These are phyloP conservation scores for Conopomorpha cramerella DNA, from an alignment of 1,140 invertebrate species.

Conservation along the genomic window DNA sequence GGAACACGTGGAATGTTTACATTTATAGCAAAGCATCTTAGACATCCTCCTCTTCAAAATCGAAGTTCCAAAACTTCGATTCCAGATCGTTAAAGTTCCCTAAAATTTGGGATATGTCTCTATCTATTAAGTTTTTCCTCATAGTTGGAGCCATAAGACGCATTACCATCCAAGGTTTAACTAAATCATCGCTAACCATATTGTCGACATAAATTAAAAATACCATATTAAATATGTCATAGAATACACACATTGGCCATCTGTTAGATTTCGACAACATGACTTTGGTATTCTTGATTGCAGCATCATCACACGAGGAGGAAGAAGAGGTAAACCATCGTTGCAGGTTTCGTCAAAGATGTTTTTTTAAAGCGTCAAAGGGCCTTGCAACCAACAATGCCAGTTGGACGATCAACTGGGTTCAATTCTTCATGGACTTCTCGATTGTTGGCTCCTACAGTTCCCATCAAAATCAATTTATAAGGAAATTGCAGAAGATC, in stretches of 20 bases:
- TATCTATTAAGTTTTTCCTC: too few species aligned
- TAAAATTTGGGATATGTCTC: too few species aligned
- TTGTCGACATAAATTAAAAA: constrained; percentile 13
- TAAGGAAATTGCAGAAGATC: constrained; percentile 16
- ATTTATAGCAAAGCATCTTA: too few species aligned
- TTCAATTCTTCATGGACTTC: constrained; percentile 23
- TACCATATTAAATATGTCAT: constrained; percentile 18
- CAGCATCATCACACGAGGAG: constrained; percentile 9
- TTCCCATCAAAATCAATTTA: constrained; percentile 23
- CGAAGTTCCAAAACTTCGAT: too few species aligned
- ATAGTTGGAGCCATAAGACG: too few species aligned
- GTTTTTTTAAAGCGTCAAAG: constrained; percentile 29
- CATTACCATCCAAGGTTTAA: constrained; percentile 9
- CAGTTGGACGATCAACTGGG: constrained; percentile 6
- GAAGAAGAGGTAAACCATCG: too few species aligned
- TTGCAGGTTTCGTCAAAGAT: constrained; percentile 28
- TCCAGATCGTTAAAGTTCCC: too few species aligned
- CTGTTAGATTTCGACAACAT: constrained; percentile 16
- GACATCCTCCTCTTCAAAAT: too few species aligned
- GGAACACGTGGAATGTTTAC: too few species aligned
- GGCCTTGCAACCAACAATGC: constrained; percentile 19
- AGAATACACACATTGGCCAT: too few species aligned
- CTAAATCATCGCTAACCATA: constrained; percentile 1
- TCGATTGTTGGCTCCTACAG: constrained; percentile 19
- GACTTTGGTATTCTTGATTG: constrained; percentile 6